phyloP scores from a whole-genome alignment of 1,140 invertebrate species.

The Oscheius sp. region DNA sequence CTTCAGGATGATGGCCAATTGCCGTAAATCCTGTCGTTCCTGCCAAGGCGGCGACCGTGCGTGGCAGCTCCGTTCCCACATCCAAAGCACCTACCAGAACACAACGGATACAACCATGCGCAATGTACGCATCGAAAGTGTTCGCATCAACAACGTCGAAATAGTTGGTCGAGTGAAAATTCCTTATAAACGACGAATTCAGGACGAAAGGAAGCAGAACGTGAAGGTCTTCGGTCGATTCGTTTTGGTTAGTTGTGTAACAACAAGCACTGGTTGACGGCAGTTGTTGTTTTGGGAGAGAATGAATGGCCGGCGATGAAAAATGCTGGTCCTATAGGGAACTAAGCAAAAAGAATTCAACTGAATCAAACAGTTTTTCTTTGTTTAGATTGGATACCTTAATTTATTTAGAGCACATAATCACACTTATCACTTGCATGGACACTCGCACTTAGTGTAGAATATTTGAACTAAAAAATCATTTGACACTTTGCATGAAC shows the following conservation, averaged over 20 bases:
- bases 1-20: slow-evolving; percentile 59
- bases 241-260: slow-evolving; percentile 49
- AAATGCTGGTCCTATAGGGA: too few species aligned
- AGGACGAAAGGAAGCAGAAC: slow-evolving; percentile 50
- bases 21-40: slow-evolving; percentile 57
- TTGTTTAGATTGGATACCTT: too few species aligned
- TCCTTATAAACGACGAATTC: slow-evolving; percentile 11
- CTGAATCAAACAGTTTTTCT: too few species aligned
- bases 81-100: slow-evolving; percentile 56
- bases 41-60: slow-evolving; percentile 59
- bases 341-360: too few species aligned
- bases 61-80: slow-evolving; percentile 54
- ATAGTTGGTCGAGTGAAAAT: slow-evolving; percentile 43
- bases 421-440: too few species aligned
- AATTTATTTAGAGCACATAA: too few species aligned
- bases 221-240: slow-evolving; percentile 54
- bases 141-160: slow-evolving; percentile 57
- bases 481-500: too few species aligned
- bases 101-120: slow-evolving; percentile 43
- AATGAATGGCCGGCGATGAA: too few species aligned
- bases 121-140: slow-evolving; percentile 50
- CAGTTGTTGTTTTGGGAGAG: too few species aligned
- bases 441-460: too few species aligned
- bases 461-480: too few species aligned
- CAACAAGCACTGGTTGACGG: too few species aligned